phyloP scores from a whole-genome alignment of 2,113 vertebrate genomes.

The Pseudonaja textilis region DNA sequence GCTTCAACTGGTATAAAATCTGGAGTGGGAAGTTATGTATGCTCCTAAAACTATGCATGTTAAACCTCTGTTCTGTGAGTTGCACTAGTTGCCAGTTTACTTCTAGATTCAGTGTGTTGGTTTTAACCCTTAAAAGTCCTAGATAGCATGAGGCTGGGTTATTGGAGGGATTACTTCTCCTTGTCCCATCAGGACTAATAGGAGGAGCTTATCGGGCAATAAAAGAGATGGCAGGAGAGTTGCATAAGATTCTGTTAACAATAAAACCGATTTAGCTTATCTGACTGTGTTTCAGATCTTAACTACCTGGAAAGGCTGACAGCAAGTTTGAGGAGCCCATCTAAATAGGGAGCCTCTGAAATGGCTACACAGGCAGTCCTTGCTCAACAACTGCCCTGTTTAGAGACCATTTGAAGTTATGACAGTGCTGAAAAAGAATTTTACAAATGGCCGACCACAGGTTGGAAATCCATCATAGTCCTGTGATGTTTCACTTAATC shows the following conservation, averaged over 20 bases:
- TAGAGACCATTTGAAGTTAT: no score
- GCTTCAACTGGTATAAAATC: neutral
- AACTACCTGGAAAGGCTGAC: no score
- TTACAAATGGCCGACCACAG: no score
- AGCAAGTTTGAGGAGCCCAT: no score
- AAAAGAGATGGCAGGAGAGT: no score
- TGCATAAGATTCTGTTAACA: no score
- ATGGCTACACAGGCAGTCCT: no score
- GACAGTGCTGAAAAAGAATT: no score
- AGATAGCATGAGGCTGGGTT: neutral
- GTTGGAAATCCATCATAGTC: neutral
- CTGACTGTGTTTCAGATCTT: no score
- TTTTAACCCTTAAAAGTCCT: neutral
- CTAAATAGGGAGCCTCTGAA: no score
- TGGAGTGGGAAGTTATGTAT: neutral
- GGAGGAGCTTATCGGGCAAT: neutral
- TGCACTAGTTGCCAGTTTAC: neutral
- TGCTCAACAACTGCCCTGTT: neutral
- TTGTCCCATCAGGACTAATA: neutral
- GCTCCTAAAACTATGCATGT: neutral
- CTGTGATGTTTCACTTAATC: neutral
- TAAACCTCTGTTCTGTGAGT: neutral
- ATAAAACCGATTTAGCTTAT: no score
- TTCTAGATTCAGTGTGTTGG: neutral
- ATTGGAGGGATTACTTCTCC: neutral